Evolutionary conservation across 2,113 vertebrate species (phyloP).

Genomic region (Myrmecobius fasciatus): DNA sequence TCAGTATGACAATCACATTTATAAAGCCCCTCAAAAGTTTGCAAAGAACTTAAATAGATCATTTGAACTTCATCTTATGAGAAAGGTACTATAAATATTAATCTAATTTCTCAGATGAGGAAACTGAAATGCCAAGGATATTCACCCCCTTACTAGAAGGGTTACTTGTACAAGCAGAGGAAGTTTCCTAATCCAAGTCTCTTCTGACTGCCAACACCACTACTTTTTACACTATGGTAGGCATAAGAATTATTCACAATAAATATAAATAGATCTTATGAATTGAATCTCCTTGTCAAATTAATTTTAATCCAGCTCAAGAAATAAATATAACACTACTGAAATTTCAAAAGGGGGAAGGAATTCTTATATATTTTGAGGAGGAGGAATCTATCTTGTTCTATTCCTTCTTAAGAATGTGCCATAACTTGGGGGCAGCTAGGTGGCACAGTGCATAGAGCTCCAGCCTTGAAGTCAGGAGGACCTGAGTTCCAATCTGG

Average conservation of each 20-base stretch:
- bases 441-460: too few species aligned
- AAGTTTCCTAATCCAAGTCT: neutral
- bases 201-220: neutral
- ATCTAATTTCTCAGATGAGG: neutral
- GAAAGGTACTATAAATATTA: neutral
- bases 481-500: too few species aligned
- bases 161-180: neutral
- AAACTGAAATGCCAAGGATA: neutral
- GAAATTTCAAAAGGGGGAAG: neutral
- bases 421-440: neutral
- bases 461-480: too few species aligned
- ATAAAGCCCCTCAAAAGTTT: neutral
- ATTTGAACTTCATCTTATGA: neutral
- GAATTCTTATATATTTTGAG: neutral
- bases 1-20: neutral
- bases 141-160: neutral
- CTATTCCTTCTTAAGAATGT: neutral
- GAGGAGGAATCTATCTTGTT: neutral
- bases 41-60: neutral
- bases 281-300: neutral
- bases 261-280: neutral
- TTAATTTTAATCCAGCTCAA: constrained; percentile 1
- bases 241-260: neutral
- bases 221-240: neutral
- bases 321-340: neutral